These are phyloP conservation scores for Ploceus nigricollis DNA, from an alignment of 2,113 vertebrate genomes.

Conservation along the genomic window DNA sequence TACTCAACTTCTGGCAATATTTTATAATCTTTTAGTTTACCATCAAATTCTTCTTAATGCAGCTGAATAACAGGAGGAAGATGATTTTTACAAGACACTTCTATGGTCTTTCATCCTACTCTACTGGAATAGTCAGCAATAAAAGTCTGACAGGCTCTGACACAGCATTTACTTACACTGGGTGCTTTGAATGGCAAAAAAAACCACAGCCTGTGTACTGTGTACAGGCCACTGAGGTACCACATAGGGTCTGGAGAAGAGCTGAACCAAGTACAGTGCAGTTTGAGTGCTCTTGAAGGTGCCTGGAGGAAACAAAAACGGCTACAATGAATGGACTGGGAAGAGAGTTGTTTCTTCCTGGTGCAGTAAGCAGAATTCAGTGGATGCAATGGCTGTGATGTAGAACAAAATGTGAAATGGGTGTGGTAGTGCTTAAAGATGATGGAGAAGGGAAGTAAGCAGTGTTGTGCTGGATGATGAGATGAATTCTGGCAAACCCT, in stretches of 20 bases:
- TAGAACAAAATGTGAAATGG: neutral
- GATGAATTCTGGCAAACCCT: neutral
- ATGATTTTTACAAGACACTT: neutral
- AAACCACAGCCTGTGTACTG: neutral
- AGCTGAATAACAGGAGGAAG: neutral
- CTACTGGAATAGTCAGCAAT: neutral
- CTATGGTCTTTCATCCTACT: neutral
- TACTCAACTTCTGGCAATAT: neutral
- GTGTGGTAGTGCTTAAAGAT: neutral
- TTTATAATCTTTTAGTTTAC: neutral
- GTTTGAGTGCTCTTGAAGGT: neutral
- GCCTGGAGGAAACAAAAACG: neutral
- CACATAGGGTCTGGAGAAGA: neutral
- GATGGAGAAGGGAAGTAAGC: rapidly evolving
- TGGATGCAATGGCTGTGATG: neutral
- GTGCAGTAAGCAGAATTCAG: neutral
- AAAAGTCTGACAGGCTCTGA: neutral
- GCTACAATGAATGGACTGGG: neutral
- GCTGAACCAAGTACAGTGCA: neutral
- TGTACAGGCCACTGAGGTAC: neutral
- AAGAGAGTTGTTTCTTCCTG: neutral
- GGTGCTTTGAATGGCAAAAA: neutral
- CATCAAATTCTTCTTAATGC: neutral
- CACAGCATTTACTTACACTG: neutral
- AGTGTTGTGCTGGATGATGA: neutral